Evolutionary conservation across 2,888 invertebrate genomes (phyloP).

Genomic region (Thumatha senex): DNA sequence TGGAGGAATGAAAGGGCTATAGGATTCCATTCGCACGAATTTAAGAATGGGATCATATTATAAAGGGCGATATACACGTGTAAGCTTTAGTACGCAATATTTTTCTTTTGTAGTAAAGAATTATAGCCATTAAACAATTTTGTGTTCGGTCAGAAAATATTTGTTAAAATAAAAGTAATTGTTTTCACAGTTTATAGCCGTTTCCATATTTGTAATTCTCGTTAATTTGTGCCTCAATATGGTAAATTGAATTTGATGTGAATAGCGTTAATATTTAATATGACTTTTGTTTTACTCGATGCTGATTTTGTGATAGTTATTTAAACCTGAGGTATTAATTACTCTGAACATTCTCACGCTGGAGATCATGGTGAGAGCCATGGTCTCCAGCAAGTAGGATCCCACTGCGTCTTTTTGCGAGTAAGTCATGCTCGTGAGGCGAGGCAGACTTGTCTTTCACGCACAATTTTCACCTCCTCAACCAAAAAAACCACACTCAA

Average conservation of each 20-base stretch:
- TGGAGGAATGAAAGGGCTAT: constrained; percentile 28
- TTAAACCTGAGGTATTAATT: no score
- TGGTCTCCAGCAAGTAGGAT: no score
- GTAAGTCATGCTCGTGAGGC: no score
- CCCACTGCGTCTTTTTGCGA: no score
- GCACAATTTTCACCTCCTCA: no score
- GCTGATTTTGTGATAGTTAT: no score
- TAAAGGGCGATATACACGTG: constrained; percentile 35
- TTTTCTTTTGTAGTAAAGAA: constrained; percentile 37
- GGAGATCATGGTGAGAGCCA: no score
- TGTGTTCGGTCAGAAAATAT: constrained; percentile 12
- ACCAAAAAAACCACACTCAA: no score
- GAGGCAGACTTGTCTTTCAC: no score
- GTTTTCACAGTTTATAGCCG: constrained; percentile 3
- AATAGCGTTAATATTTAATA: not conserved
- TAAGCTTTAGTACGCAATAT: constrained; percentile 28
- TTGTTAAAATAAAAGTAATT: constrained; percentile 8
- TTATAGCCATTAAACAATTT: constrained; percentile 29
- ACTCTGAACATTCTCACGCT: no score
- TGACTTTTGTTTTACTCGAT: not conserved
- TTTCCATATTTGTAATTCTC: not conserved
- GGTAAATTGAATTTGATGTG: not conserved
- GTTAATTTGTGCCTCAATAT: not conserved
- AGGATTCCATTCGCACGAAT: constrained; percentile 34
- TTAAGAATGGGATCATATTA: constrained; percentile 33